A percentile compares a stretch with the other conserved stretches of the same genome.
These are phyloP conservation scores for Lanistes nyassanus DNA, from an alignment of 1,140 invertebrate species.

Conservation along the genomic window DNA sequence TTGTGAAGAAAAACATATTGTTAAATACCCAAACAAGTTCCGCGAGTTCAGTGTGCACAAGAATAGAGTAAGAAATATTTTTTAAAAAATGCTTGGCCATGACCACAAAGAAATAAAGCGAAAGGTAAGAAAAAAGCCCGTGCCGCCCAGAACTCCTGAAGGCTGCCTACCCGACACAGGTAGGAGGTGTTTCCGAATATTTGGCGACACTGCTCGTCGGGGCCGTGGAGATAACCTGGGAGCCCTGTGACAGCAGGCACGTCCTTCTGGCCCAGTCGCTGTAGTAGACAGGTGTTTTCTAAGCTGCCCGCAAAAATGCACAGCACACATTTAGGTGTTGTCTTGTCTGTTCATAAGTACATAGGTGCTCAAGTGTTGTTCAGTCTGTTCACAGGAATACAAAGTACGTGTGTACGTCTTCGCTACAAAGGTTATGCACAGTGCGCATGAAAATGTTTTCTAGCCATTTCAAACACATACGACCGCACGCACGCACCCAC, in stretches of 20 bases:
- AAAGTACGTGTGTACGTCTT: too few species aligned
- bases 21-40: too few species aligned
- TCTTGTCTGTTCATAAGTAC: not conserved
- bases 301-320: conserved; percentile 20
- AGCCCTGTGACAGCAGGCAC: conserved; percentile 29
- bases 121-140: not conserved
- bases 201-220: conserved; percentile 46
- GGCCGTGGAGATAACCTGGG: conserved; percentile 40
- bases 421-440: too few species aligned
- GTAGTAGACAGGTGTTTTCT: conserved; percentile 37
- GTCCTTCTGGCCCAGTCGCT: conserved; percentile 15
- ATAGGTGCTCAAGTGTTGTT: too few species aligned
- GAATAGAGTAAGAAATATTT: too few species aligned
- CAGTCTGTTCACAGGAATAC: too few species aligned
- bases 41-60: too few species aligned
- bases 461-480: conserved; percentile 8
- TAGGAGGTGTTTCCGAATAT: conserved; percentile 44
- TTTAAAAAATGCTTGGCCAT: too few species aligned
- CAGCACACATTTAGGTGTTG: not conserved
- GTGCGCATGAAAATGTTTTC: too few species aligned
- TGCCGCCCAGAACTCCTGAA: not conserved
- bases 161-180: conserved; percentile 45
- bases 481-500: not conserved
- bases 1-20: too few species aligned
- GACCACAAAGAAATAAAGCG: too few species aligned